Conservation (phyloP, 1,140 invertebrate species). For the Bombus ignitus region DNA sequence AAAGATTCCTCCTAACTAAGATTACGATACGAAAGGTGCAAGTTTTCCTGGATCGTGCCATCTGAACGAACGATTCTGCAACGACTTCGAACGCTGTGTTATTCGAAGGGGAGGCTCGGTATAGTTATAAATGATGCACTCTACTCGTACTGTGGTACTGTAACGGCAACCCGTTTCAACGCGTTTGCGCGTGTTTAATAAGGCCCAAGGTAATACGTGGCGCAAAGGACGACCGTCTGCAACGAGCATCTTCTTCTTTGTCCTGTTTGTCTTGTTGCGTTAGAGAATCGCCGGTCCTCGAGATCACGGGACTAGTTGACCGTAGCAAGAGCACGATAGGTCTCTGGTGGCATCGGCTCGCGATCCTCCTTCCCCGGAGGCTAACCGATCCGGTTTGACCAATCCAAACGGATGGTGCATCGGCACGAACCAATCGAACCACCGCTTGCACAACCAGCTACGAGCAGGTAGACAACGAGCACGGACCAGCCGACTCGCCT, state of each 20-base stretch:
- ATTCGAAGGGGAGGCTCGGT: neutral
- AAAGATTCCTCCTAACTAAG: too few species aligned
- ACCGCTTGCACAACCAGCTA: conserved; percentile 4
- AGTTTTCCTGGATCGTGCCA: neutral
- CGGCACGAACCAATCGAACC: conserved; percentile 63
- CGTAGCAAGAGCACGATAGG: conserved; percentile 53
- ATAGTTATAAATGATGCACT: neutral
- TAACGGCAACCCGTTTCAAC: neutral
- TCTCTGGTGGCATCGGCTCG: conserved; percentile 8
- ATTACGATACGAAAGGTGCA: too few species aligned
- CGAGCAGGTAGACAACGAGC: conserved; percentile 31
- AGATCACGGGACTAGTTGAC: conserved; percentile 66
- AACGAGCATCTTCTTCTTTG: conserved; percentile 39
- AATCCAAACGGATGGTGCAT: conserved; percentile 53
- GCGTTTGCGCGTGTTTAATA: neutral
- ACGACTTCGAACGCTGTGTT: neutral
- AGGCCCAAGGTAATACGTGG: conserved; percentile 20
- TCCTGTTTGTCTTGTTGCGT: conserved; percentile 59
- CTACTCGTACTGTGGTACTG: neutral
- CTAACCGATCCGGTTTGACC: conserved; percentile 66
- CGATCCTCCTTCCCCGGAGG: conserved; percentile 47
- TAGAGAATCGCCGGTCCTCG: conserved; percentile 32
- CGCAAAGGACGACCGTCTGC: conserved; percentile 31
- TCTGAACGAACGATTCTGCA: neutral
- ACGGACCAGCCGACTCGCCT: neutral